Evolutionary conservation across 2,888 invertebrate genomes (phyloP), one percentile per base, ranked within the genome.

Genomic region (Serrognathus titanus): DNA sequence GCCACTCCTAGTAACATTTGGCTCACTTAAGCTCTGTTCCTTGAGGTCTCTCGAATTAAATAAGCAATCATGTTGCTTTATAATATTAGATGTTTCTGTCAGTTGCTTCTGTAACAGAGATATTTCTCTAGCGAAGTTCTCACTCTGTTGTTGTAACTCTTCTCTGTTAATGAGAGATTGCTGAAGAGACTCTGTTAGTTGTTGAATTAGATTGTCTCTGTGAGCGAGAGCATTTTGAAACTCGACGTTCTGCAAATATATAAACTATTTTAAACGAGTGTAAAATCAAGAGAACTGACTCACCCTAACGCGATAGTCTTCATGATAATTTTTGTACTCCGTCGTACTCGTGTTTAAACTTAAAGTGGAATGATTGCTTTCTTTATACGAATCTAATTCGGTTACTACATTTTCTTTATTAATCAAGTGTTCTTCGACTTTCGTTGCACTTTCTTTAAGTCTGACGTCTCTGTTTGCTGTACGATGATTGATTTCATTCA

Each of bases 301-400:
- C 79, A 90, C 90, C 82, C 87, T 88, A 53, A 76, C 81, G 49
- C 85, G 83, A 72, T 85, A 86, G 59, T 88, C 86, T 65, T 88
- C 87, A 69, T 88, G 84, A 53, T 88, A 80, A 12, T 88, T 86
- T 70, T 86, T 86, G 72, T 89, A 88, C 63, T 89, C 89, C 24
- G 88, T 87, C 8, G 87, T 83, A 65, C 84, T 79, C 5, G 84
- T 82, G 66, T 81, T 83, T 55, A 85, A 81, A 59, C 81, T 82
- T 48, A 77, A 75, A 1, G 80, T 79, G 10, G 80, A 81, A 43
- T 76, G 78, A 57, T 80, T 80, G 48, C 81, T 81, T 63, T 82
- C 81, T 57, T 77, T 75, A 40, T 79, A 70, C 37, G 80, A 78
- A 66, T 81, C 80, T 49, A 81, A 72, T 65, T 82, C 81, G 2